Evolutionary conservation across 1,140 invertebrate genomes (phyloP), one percentile per base, ranked within the genome.

Genomic region (Caligus rogercresseyi): DNA sequence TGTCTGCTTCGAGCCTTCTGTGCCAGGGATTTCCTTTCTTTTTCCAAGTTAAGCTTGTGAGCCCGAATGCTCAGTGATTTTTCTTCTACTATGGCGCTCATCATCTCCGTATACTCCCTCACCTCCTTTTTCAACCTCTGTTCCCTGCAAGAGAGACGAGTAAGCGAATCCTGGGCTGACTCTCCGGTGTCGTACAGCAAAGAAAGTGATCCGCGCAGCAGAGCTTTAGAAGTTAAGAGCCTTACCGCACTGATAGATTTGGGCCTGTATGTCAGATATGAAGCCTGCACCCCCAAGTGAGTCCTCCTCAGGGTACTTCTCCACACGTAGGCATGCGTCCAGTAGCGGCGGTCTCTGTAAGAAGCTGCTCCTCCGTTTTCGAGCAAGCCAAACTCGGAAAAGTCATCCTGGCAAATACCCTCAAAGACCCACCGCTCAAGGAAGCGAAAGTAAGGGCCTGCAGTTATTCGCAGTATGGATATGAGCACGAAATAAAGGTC

Each of bases 231-330:
- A 56, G 24, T 56, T 3, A n/a, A 56, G 20, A 25, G 54, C 20
- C 16, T 56, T 56, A 15, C 54, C 54, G 14, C 54, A 56, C 54
- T 21, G n/a, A 20, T 56, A 56, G n/a, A 56, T 25, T 20, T 56
- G 54, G 14, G 19, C n/a, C 24, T 56, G 54, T n/a, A 56, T 56
- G 2, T 56, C 54, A 56, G 20, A n/a, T n/a, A 56, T 56, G 54
- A 56, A 56, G 2, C 24, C 15, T 25, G 19, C 54, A 56, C 54
- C 54, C 3, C 54, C 20, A 16, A n/a, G n/a, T 20, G 19, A 21
- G 2, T 20, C 54, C n/a, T 56, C 54, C 15, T 21, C 16, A 3
- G 54, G 54, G n/a, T 20, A 16, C 19, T 56, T 25, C 2, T 20
- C 54, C 15, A 56, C 54, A 20, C 24, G 20, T 56, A 25, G 1